Evolutionary conservation across 2,113 vertebrate species (phyloP).

Genomic region (Pseudopodoces humilis): DNA sequence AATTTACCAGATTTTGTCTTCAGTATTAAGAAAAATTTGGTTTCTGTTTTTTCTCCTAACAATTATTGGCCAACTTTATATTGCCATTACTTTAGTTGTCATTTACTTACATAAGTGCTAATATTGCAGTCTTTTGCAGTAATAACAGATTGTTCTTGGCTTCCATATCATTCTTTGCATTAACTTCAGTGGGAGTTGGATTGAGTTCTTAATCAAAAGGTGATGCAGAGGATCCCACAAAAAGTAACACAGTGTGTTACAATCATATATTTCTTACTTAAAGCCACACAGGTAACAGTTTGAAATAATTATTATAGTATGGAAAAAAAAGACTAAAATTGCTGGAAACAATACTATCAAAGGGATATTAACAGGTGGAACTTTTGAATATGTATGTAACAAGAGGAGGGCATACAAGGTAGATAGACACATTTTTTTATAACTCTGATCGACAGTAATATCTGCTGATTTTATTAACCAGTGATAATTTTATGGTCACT

Average conservation of each 20-base stretch:
- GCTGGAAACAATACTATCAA: background rate
- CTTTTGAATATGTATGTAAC: background rate
- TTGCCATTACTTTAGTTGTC: background rate
- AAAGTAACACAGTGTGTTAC: background rate
- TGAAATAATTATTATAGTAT: background rate
- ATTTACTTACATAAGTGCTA: background rate
- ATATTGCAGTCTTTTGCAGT: constrained; percentile 5
- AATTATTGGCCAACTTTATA: background rate
- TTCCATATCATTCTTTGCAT: background rate
- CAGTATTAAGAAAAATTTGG: background rate
- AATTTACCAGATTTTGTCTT: background rate
- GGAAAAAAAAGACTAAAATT: background rate
- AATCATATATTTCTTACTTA: background rate
- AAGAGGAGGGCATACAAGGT: background rate
- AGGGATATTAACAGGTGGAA: background rate
- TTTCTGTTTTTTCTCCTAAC: background rate
- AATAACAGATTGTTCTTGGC: constrained; percentile 7
- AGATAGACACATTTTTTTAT: background rate
- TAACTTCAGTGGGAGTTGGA: constrained; percentile 25
- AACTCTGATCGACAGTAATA: background rate
- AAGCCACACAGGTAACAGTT: background rate
- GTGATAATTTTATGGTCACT: background rate
- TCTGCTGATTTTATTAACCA: background rate
- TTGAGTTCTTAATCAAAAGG: constrained; percentile 39
- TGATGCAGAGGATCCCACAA: constrained; percentile 17